phyloP scores from a whole-genome alignment of 1,140 invertebrate genomes.

The Rhyzopertha dominica region DNA sequence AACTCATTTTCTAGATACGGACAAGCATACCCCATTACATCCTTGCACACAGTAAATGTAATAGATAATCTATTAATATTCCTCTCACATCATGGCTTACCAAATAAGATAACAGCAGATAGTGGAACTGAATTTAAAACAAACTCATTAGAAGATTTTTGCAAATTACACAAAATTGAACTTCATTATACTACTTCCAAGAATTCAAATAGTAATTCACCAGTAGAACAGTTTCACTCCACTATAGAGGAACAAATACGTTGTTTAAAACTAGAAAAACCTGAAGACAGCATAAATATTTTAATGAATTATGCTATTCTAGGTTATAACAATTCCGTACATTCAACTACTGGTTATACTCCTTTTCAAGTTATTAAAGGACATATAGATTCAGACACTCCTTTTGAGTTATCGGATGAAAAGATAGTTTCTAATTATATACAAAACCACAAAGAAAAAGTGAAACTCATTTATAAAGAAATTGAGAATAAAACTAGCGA shows the following conservation, averaged over 20 bases:
- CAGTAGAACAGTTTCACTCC: constrained; percentile 21
- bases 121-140: constrained; percentile 23
- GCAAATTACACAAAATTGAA: constrained; percentile 20
- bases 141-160: constrained; percentile 20
- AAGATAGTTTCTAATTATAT: constrained; percentile 10
- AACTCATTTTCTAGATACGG: constrained; percentile 33
- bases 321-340: constrained; percentile 20
- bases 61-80: constrained; percentile 11
- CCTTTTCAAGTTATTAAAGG: too few species aligned
- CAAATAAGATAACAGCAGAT: constrained; percentile 18
- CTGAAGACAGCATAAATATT: constrained; percentile 5
- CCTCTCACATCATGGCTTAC: constrained; percentile 17
- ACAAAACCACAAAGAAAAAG: too few species aligned
- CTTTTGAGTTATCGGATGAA: too few species aligned
- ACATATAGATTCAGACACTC: too few species aligned
- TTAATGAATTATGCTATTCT: constrained; percentile 20
- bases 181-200: constrained; percentile 19
- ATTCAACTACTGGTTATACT: too few species aligned
- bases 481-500: too few species aligned
- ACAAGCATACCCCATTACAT: constrained; percentile 19
- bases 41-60: constrained; percentile 11
- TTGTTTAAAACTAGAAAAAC: constrained; percentile 17
- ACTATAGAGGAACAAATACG: constrained; percentile 18
- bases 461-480: too few species aligned
- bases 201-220: constrained; percentile 20